These are phyloP conservation scores for Minunthozetes semirufus DNA, from an alignment of 2,888 invertebrate genomes.

Conservation along the genomic window DNA sequence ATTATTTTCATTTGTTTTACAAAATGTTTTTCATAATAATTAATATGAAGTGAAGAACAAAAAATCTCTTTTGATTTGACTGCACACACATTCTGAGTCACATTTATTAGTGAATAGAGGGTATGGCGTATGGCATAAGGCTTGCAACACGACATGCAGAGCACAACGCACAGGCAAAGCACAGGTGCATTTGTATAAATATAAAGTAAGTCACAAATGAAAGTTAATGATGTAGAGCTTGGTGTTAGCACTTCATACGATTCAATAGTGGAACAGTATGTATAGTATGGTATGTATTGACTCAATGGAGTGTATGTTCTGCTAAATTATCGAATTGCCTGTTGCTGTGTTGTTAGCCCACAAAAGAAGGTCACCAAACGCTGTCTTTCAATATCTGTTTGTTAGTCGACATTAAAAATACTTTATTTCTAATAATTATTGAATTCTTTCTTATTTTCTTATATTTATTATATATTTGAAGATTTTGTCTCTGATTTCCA, in stretches of 20 bases:
- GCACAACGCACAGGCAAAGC: background rate
- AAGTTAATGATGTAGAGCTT: conserved; percentile 2
- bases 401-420: background rate
- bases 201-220: background rate
- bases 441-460: too few relatives aligned
- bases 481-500: too few relatives aligned
- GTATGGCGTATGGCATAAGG: background rate
- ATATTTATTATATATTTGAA: too few relatives aligned
- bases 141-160: background rate
- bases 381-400: background rate
- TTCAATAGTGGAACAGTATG: background rate
- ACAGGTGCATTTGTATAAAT: conserved; percentile 22
- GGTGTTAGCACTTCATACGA: background rate
- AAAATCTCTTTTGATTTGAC: conserved; percentile 8
- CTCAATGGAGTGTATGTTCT: conserved; percentile 4
- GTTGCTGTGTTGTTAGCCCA: conserved; percentile 1
- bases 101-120: conserved; percentile 11
- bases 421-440: background rate
- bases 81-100: background rate
- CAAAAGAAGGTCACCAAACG: conserved; percentile 18
- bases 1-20: too few relatives aligned
- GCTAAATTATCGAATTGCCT: conserved; percentile 27
- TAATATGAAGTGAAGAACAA: background rate
- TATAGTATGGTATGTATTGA: background rate
- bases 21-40: background rate